Conservation (phyloP, 2,113 vertebrate genomes). For the Muntiacus muntjak region DNA sequence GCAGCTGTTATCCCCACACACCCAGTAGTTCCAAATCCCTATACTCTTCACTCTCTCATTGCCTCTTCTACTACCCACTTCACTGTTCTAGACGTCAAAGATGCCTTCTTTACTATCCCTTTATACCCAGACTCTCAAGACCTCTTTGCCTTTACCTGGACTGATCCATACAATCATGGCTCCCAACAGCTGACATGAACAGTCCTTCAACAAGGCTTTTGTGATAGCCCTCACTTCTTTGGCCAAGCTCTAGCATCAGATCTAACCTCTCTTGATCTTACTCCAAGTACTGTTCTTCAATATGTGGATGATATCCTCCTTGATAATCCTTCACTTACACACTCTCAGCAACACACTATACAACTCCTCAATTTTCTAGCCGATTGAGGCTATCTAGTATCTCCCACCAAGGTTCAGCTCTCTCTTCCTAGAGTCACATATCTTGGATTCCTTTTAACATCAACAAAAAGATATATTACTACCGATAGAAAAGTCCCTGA, state of each 20-base stretch:
- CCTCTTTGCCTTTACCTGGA: background rate
- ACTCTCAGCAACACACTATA: background rate
- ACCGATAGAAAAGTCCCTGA: no score
- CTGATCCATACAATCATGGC: background rate
- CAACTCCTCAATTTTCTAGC: no score
- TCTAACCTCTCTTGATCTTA: background rate
- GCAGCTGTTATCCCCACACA: background rate
- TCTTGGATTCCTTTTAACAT: no score
- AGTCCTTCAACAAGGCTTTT: background rate
- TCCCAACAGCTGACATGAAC: background rate
- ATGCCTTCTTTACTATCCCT: background rate
- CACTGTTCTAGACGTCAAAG: background rate
- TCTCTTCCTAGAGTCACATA: no score
- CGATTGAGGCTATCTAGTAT: no score
- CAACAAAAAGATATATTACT: no score
- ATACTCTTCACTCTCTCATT: background rate
- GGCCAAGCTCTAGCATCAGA: background rate
- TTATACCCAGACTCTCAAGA: background rate
- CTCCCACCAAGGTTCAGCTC: no score
- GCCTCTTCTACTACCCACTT: background rate
- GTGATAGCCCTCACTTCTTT: background rate
- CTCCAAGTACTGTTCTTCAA: background rate
- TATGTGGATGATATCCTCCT: background rate
- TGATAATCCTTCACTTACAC: background rate
- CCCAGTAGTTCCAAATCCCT: background rate